Conservation (phyloP, 37 sponge, comb jelly and placozoan species). For the Ephydatia muelleri region DNA sequence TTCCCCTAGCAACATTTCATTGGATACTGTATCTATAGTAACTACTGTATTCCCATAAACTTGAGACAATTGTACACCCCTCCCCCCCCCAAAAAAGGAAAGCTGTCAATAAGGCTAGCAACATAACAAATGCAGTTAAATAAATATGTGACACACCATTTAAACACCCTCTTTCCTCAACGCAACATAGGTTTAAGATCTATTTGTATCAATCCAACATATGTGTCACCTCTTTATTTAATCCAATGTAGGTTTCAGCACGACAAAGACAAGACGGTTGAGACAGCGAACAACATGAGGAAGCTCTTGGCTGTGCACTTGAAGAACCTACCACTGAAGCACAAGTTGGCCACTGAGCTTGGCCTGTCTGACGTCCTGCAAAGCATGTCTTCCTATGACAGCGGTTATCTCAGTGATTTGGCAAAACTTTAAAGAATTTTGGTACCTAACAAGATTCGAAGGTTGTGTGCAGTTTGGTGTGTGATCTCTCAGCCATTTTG, state of each 20-base stretch:
- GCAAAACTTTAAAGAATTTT: conserved; percentile 32
- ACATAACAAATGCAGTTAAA: too few species aligned
- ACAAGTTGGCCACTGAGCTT: conserved; percentile 42
- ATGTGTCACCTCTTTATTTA: neutral
- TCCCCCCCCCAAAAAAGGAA: neutral
- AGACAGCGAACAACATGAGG: conserved; percentile 49
- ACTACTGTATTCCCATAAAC: neutral
- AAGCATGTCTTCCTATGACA: conserved; percentile 19
- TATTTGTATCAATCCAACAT: too few species aligned
- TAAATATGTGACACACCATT: too few species aligned
- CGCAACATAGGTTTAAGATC: too few species aligned
- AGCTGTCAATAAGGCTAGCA: too few species aligned
- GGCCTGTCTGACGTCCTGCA: conserved; percentile 44
- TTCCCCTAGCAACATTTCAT: too few species aligned
- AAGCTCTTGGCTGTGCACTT: conserved; percentile 19
- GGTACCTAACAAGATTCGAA: too few species aligned
- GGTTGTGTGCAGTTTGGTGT: too few species aligned
- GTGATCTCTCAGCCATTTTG: too few species aligned
- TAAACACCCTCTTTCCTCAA: too few species aligned
- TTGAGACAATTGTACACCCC: too few species aligned
- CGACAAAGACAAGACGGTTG: conserved; percentile 32
- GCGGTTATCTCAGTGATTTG: conserved; percentile 55
- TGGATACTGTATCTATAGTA: too few species aligned
- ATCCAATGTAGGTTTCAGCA: conserved; percentile 26
- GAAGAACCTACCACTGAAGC: conserved; percentile 31